phyloP scores from a whole-genome alignment of 2,888 invertebrate genomes.

The Agapetus fuscipes region DNA sequence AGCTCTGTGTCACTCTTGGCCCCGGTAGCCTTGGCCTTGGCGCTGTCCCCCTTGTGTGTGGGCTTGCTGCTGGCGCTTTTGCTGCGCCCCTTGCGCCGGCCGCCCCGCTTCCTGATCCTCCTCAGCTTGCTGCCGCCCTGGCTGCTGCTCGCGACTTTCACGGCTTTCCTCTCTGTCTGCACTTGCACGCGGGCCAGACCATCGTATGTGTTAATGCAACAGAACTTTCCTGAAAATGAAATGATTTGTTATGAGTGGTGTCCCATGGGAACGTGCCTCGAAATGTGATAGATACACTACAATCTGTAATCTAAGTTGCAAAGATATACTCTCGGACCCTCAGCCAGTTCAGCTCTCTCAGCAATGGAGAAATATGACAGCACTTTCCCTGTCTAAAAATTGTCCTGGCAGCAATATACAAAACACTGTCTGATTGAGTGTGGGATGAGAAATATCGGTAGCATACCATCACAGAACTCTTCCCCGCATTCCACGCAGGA shows the following conservation, averaged over 20 bases:
- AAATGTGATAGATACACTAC: no score
- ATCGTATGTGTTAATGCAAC: conserved; percentile 41
- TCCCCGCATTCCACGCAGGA: conserved; percentile 75
- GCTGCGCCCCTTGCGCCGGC: conserved; percentile 33
- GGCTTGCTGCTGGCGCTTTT: conserved; percentile 37
- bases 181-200: conserved; percentile 41
- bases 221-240: conserved; percentile 41
- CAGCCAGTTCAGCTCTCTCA: no score
- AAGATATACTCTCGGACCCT: neutral
- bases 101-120: conserved; percentile 30
- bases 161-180: conserved; percentile 36
- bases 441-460: no score
- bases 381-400: no score
- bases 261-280: no score
- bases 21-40: conserved; percentile 32
- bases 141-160: conserved; percentile 27
- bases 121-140: conserved; percentile 30
- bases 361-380: no score
- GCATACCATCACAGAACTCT: conserved; percentile 71
- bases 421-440: no score
- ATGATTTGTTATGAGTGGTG: no score
- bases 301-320: no score
- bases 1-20: conserved; percentile 42
- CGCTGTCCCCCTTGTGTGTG: conserved; percentile 25
- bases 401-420: no score